Evolutionary conservation across 2,888 invertebrate species (phyloP), one percentile per base, ranked within the genome.

Genomic region (Augiades crinisus): DNA sequence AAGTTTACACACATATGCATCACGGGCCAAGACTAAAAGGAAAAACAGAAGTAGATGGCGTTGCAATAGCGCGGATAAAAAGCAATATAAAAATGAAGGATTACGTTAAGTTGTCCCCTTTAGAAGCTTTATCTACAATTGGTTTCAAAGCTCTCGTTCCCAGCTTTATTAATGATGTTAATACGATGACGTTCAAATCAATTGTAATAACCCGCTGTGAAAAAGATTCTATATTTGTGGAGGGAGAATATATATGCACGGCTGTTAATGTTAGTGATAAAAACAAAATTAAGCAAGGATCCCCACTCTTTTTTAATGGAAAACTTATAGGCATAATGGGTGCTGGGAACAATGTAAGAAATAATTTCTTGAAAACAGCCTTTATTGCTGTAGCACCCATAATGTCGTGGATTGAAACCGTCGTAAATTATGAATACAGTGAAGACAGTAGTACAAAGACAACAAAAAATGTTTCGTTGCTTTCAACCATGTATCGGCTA

Each of bases 301-400:
- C 68, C 5, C 81, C 82, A 1, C 59, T 81, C 13, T 54, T 81
- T 13, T 51, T 75, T n/a, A 57, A 68, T n/a, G 63, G 63, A 17
- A 60, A 61, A 47, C 58, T 81, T 43, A 46, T 76, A 24, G 55
- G 59, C 3, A 46, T 62, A 17, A 54, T 60, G 8, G 61, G 61
- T 10, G 51, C 41, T 5, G 24, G 53, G 54, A n/a, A 49, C 8
- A 10, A 10, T 17, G 22, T 21, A 8, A 41, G 1, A 6, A 31
- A 21, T 7, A 44, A 49, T 16, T 46, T 34, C 14, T 21, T 22
- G 52, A 10, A 54, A 43, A 36, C 47, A 10, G 12, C 13, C 10
- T 60, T 57, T 30, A 47, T 59, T 24, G 45, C 55, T 3, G 5
- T 60, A 2, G 14, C 31, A 5, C 55, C 54, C 3, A 8, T 55